A percentile compares a stretch with the other conserved stretches of the same genome.
Evolutionary conservation across 2,888 invertebrate species (phyloP).

Genomic region (Macroteleia sp.): DNA sequence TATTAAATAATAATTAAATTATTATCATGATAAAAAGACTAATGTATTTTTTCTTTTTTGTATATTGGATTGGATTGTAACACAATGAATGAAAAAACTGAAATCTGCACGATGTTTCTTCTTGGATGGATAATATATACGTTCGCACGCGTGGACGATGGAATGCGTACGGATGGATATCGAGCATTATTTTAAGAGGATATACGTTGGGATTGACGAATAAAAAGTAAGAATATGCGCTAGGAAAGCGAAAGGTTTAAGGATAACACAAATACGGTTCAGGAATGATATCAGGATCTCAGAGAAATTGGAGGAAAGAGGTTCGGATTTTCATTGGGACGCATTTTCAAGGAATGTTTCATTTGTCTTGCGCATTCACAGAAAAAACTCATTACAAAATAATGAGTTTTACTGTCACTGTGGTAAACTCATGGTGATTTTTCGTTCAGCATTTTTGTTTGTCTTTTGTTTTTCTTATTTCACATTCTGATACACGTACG

Average conservation of each 20-base stretch:
- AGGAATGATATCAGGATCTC: constrained; percentile 48
- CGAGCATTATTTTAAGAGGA: constrained; percentile 77
- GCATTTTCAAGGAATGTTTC: constrained; percentile 73
- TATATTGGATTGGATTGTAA: constrained; percentile 84
- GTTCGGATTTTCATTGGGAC: constrained; percentile 74
- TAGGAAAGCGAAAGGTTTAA: constrained; percentile 69
- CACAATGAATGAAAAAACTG: constrained; percentile 84
- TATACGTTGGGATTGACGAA: constrained; percentile 69
- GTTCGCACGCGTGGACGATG: constrained; percentile 78
- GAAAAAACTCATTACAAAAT: constrained; percentile 13
- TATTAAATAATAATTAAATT: no score
- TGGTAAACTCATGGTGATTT: constrained; percentile 31
- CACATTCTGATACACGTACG: neutral
- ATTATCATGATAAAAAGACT: constrained; percentile 71
- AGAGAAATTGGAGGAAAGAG: constrained; percentile 17
- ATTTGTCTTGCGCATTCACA: constrained; percentile 68
- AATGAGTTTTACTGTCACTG: constrained; percentile 18
- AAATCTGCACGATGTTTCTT: constrained; percentile 84
- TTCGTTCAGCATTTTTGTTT: constrained; percentile 6
- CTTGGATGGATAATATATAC: constrained; percentile 83
- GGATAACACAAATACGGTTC: constrained; percentile 62
- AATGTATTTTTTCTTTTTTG: constrained; percentile 85
- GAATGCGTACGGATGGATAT: constrained; percentile 77
- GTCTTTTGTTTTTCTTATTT: constrained; percentile 7
- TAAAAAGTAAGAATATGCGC: constrained; percentile 68